Evolutionary conservation across 1,140 invertebrate genomes (phyloP), one percentile per base, ranked within the genome.

Genomic region (Elymnias hypermnestra): DNA sequence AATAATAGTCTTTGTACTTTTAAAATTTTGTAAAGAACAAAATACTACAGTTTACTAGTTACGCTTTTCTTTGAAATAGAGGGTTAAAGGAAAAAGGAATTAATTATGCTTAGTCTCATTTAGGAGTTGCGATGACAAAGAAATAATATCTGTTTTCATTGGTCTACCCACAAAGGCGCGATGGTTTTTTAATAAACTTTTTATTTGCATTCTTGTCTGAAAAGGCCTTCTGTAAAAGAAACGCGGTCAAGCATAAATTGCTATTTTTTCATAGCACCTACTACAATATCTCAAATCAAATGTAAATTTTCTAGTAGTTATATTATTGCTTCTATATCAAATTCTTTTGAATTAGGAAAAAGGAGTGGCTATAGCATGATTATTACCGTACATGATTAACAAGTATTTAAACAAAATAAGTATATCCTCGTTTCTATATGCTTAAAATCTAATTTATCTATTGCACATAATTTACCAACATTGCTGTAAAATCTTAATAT

Each of bases 121-220:
- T 28, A 41, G 38, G 25, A 40, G 1, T 15, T 9, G 10, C 8
- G 21, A 13, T 41, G 35, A 23, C 41, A 44, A 44, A 35, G 41
- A 44, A 29, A 17, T n/a, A 35, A 25, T 44, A 36, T 35, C 31
- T 35, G 28, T 46, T 37, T 42, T 35, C 47, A 37, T 36, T 41
- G 28, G 28, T 28, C 22, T 26, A 29, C 31, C 36, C 50, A 53
- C 50, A 53, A 53, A 47, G 43, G 38, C 42, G 19, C 29, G 10
- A 37, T 41, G 15, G 36, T 37, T 53, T 46, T 37, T 53, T 19
- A 38, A 37, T 42, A 40, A 44, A 44, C 15, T 40, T 44, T 41
- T 53, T 53, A 53, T 52, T 52, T 52, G 25, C 42, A 50, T 52
- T 52, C 42, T 23, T 39, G 31, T 41, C 40, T 53, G 38, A 33